phyloP scores from a whole-genome alignment of 2,888 invertebrate species.

The Chymomyza procnemis region DNA sequence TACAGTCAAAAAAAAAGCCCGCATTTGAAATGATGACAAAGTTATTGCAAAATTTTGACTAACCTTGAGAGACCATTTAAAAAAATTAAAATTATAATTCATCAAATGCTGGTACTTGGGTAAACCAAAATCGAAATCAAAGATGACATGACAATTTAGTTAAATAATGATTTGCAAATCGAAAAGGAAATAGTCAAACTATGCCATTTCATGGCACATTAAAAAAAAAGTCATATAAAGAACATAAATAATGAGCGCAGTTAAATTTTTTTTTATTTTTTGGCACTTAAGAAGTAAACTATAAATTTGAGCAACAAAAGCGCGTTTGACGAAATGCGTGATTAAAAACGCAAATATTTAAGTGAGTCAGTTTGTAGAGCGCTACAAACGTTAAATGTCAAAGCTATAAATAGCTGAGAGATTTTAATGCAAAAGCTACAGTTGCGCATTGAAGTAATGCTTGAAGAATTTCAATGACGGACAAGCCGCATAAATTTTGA shows the following conservation, averaged over 20 bases:
- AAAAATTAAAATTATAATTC: background rate
- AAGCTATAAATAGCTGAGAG: constrained; percentile 23
- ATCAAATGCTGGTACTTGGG: background rate
- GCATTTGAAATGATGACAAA: background rate
- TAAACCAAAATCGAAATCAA: background rate
- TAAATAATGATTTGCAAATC: background rate
- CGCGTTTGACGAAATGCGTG: too few relatives aligned
- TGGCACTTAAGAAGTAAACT: too few relatives aligned
- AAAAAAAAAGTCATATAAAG: too few relatives aligned
- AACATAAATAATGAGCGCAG: too few relatives aligned
- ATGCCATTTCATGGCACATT: background rate
- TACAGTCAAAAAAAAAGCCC: background rate
- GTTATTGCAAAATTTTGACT: background rate
- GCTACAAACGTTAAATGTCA: constrained; percentile 32
- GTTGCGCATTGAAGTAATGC: background rate
- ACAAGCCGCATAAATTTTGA: background rate
- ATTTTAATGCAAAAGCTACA: constrained; percentile 29
- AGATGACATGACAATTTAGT: background rate
- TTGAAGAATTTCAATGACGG: background rate
- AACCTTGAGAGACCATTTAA: background rate
- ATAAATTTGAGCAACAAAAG: too few relatives aligned
- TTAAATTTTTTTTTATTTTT: too few relatives aligned
- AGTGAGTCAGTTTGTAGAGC: background rate
- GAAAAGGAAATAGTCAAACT: background rate
- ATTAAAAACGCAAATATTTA: too few relatives aligned